A percentile compares a stretch with the other conserved stretches of the same genome.
phyloP scores from a whole-genome alignment of 2,888 invertebrate species.

The Yponomeuta plumbellus region DNA sequence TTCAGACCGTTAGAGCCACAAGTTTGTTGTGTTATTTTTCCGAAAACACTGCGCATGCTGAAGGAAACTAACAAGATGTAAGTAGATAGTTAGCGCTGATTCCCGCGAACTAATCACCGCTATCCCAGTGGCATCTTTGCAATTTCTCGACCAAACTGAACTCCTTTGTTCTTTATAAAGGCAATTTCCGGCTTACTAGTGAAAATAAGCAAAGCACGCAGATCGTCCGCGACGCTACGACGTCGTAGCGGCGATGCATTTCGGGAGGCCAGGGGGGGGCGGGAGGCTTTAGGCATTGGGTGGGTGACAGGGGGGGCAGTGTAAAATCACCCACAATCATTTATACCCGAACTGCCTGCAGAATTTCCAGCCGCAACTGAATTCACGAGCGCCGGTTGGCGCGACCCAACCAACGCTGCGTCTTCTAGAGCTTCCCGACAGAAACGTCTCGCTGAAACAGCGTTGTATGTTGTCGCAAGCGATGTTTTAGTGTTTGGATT shows the following conservation, averaged over 20 bases:
- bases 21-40: not conserved
- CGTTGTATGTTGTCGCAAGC: constrained; percentile 28
- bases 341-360: constrained; percentile 75
- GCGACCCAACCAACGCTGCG: constrained; percentile 33
- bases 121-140: constrained; percentile 19
- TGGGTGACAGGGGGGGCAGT: constrained; percentile 51
- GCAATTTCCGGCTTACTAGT: constrained; percentile 74
- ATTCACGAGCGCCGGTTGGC: constrained; percentile 40
- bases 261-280: constrained; percentile 49
- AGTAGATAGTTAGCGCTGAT: not conserved
- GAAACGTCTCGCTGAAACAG: not conserved
- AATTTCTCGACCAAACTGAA: constrained; percentile 49
- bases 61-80: not conserved
- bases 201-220: constrained; percentile 77
- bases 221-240: constrained; percentile 60
- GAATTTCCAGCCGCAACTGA: constrained; percentile 71
- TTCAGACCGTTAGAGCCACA: not conserved
- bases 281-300: constrained; percentile 48
- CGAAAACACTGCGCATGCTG: not conserved
- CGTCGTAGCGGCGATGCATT: constrained; percentile 71
- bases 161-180: constrained; percentile 67
- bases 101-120: constrained; percentile 11
- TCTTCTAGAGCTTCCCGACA: constrained; percentile 11
- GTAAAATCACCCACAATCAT: constrained; percentile 76
- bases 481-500: constrained; percentile 27